A percentile compares a stretch with the other conserved stretches of the same genome.
These are phyloP conservation scores for Malurus elegans DNA, from an alignment of 2,113 vertebrate genomes.

Conservation along the genomic window DNA sequence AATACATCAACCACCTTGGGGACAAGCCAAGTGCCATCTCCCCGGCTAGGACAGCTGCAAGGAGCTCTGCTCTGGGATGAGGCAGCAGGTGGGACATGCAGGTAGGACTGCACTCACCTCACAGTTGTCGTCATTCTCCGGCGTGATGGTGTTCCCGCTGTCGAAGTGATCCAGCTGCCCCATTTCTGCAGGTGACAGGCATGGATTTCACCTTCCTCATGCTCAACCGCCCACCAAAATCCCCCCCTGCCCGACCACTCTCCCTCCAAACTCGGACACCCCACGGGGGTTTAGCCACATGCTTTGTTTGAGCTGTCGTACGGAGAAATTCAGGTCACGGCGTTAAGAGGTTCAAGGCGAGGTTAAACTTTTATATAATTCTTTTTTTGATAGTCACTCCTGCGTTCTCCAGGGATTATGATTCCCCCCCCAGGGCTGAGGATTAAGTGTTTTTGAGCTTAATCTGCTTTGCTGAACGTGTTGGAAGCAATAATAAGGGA, in stretches of 20 bases:
- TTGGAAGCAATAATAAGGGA: background rate
- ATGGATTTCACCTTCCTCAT: background rate
- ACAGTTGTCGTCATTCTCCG: slow-evolving; percentile 70
- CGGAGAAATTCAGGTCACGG: slow-evolving; percentile 25
- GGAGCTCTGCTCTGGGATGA: background rate
- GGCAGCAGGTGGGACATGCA: background rate
- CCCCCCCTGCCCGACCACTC: background rate
- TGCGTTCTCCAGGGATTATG: background rate
- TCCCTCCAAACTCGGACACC: background rate
- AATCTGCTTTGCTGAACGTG: slow-evolving; percentile 44
- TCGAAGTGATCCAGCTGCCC: slow-evolving; percentile 87
- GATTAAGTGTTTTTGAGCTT: slow-evolving; percentile 59
- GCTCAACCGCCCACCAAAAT: background rate
- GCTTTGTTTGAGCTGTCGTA: background rate
- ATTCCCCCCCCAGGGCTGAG: background rate
- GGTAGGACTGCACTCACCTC: slow-evolving; percentile 72
- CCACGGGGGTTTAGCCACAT: rapidly evolving
- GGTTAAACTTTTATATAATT: slow-evolving; percentile 49
- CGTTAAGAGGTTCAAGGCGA: background rate
- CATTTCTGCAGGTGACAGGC: slow-evolving; percentile 78
- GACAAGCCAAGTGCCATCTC: background rate
- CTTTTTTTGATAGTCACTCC: slow-evolving; percentile 20
- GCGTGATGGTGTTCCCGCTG: slow-evolving; percentile 66
- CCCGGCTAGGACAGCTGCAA: background rate
- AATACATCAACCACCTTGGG: background rate